Conservation (phyloP, 2,113 vertebrate genomes). For the Neofelis nebulosa region DNA sequence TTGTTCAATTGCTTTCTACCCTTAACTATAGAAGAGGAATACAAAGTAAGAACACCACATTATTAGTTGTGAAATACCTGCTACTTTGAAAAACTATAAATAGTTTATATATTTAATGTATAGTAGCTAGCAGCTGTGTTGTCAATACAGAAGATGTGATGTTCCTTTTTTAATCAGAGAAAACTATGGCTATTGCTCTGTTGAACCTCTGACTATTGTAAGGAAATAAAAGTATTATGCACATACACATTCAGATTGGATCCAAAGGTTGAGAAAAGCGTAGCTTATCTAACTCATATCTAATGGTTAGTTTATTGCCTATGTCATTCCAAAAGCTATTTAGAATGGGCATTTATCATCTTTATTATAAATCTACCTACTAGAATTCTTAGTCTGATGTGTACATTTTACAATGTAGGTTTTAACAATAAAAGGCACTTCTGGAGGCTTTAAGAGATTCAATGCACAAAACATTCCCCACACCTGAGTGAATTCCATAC, state of each 20-base stretch:
- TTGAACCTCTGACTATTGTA: neutral
- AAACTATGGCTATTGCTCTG: neutral
- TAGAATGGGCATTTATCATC: constrained; percentile 36
- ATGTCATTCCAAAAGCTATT: constrained; percentile 17
- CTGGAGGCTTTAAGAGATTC: neutral
- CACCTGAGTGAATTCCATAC: neutral
- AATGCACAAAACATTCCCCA: neutral
- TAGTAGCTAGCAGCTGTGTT: neutral
- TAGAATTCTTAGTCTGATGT: neutral
- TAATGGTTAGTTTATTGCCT: constrained; percentile 39
- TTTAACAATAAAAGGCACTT: constrained; percentile 31
- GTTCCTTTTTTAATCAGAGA: constrained; percentile 13
- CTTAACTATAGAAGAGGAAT: neutral
- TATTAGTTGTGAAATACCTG: neutral
- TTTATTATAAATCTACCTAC: constrained; percentile 48
- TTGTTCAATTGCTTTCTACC: neutral
- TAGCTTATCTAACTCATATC: neutral
- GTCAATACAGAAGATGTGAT: neutral
- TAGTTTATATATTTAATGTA: neutral
- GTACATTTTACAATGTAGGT: neutral
- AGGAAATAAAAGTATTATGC: constrained; percentile 4
- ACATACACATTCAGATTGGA: neutral
- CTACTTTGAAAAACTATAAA: neutral
- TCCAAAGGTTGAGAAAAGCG: constrained; percentile 15
- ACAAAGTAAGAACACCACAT: neutral